These are phyloP conservation scores for Dromius quadrimaculatus DNA, from an alignment of 2,888 invertebrate species.

Conservation along the genomic window DNA sequence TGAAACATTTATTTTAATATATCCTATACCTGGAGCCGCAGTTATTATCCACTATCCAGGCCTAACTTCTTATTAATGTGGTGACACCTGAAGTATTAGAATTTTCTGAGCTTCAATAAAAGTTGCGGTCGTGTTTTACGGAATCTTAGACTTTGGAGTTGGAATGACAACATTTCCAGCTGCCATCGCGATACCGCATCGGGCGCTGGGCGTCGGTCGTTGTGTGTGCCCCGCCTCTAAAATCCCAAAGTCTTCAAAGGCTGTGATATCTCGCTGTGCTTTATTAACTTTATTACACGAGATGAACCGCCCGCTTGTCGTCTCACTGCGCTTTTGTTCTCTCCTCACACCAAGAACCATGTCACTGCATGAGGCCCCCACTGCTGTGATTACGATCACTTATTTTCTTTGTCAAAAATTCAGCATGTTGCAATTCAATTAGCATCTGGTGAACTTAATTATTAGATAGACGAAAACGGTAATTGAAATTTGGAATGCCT, in stretches of 20 bases:
- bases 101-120: no score
- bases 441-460: slow-evolving; percentile 33
- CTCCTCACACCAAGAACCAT: slow-evolving; percentile 10
- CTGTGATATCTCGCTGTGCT: slow-evolving; percentile 43
- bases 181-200: no score
- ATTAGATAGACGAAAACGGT: slow-evolving; percentile 24
- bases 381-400: not conserved
- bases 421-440: slow-evolving; percentile 39
- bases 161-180: not conserved
- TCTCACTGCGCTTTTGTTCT: slow-evolving; percentile 31
- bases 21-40: no score
- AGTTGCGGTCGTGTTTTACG: not conserved
- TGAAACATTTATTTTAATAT: no score
- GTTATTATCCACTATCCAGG: no score
- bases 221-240: slow-evolving; percentile 26
- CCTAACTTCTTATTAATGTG: no score
- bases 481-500: slow-evolving; percentile 33
- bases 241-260: slow-evolving; percentile 36
- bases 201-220: not conserved
- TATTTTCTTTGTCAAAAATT: not conserved
- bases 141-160: not conserved
- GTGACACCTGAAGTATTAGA: not conserved
- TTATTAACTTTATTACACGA: slow-evolving; percentile 45
- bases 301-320: slow-evolving; percentile 3
- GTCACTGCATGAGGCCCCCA: not conserved